Evolutionary conservation across 2,888 invertebrate species (phyloP), one percentile per base, ranked within the genome.

Genomic region (Drosophila tripunctata): DNA sequence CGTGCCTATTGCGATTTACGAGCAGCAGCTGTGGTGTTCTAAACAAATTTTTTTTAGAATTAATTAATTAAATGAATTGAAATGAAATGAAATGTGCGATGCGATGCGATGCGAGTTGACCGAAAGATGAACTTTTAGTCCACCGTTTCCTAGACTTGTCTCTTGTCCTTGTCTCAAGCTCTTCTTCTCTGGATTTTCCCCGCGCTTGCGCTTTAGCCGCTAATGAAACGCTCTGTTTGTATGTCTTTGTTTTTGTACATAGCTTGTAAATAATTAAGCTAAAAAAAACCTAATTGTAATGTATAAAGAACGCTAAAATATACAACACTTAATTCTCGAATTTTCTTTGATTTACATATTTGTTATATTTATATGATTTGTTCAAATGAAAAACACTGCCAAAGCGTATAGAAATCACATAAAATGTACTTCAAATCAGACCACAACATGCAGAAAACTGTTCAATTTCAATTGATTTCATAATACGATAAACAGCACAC

Each of bases 351-450:
- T 33, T 35, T 10, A 1, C 24, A n/a, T n/a, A n/a, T n/a, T n/a
- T 19, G 7, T 44, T 36, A 57, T 73, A 69, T 70, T 70, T 75
- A 55, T 75, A 50, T 65, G n/a, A 84, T 86, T 87, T 79, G 78
- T 89, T 87, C 79, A 82, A 88, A 84, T 68, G 68, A 78, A 77
- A 88, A 88, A 89, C 89, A 89, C 89, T 89, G 89, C 89, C 89
- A 89, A 89, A 75, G 89, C 89, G 89, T 86, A 87, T 88, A 85
- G 86, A 78, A 89, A 89, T 88, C 88, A 89, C 87, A 76, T 69
- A 36, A 78, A 78, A 78, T 66, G 66, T 69, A 74, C 66, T 67
- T 54, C 63, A 64, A 62, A 62, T 36, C 45, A 67, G 55, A 56
- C 51, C 40, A 43, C 40, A 69, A 64, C 50, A 50, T 64, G 45